Conservation (phyloP, 2,888 invertebrate genomes). For the Torymus aiolomorphi region DNA sequence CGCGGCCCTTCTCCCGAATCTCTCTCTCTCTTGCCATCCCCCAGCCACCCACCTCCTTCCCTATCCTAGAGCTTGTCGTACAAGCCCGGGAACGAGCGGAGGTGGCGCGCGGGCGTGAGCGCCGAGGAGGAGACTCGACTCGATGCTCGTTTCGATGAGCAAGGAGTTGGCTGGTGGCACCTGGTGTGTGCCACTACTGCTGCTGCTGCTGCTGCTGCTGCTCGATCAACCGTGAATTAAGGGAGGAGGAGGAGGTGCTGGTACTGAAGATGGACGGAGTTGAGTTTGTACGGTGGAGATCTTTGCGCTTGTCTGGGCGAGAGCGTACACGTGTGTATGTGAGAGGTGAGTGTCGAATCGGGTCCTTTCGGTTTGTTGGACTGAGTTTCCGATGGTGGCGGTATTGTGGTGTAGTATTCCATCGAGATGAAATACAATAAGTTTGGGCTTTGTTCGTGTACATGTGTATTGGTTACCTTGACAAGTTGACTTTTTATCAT, state of each 20-base stretch:
- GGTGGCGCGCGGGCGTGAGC: not conserved
- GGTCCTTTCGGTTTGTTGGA: too few species aligned
- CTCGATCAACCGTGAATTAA: slow-evolving; percentile 35
- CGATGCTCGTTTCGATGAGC: slow-evolving; percentile 20
- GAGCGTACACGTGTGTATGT: too few species aligned
- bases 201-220: not conserved
- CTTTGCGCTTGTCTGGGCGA: too few species aligned
- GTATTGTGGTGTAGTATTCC: too few species aligned
- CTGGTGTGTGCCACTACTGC: not conserved
- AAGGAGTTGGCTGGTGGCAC: not conserved
- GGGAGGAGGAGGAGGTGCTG: not conserved
- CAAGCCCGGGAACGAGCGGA: slow-evolving; percentile 2
- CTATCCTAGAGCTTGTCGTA: slow-evolving; percentile 41
- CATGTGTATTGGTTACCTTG: too few species aligned
- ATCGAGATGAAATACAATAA: too few species aligned
- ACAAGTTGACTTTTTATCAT: too few species aligned
- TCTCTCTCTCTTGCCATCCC: not conserved
- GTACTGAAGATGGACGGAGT: not conserved
- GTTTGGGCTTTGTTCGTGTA: too few species aligned
- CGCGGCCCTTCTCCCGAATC: not conserved
- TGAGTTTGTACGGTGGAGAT: slow-evolving; percentile 5
- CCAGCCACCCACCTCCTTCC: slow-evolving; percentile 49
- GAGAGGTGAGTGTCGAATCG: too few species aligned
- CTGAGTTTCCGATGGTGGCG: too few species aligned
- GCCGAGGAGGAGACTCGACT: not conserved